Base-by-base conservation (phyloP, 2,888 invertebrate genomes). In the Hydrotaea cyrtoneurina region DNA sequence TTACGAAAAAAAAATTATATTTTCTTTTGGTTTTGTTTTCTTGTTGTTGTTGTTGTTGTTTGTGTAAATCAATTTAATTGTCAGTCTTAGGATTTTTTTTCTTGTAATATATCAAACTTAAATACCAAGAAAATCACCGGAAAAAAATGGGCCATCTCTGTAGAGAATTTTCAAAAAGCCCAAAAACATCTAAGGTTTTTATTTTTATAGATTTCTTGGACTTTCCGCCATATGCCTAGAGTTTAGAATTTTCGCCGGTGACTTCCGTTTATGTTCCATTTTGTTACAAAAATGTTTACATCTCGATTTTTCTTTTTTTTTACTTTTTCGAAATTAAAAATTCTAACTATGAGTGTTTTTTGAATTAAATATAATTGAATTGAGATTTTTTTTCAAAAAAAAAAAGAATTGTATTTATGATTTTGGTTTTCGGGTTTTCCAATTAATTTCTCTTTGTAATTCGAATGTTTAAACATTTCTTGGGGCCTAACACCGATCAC, bases 41-140 rank as follows among this genome's bases (percentile, higher is more conserved):
- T 59, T 72, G 1, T 50, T 19, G 66, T 36, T 17, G 15, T 57
- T 57, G 39, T 53, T 46, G 15, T 69, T 13, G 55, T 79, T 31
- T 57, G 46, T 76, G 57, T 66, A 53, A 79, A 80, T 78, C 82
- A 80, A 82, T 77, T 80, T 71, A 82, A 85, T 80, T 80, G 72
- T 86, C 85, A 86, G 85, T 85, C 83, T 86, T 80, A 72, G 82
- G 82, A 80, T 82, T 71, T 66, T 31, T 71, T 76, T 73, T 39
- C n/a, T n/a, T n/a, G n/a, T n/a, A n/a, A 36, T 57, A 17, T 55
- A 19, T 55, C 72, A 55, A 55, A 55, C 43, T 19, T 31, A 72
- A 39, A 66, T 11, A 59, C 39, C 11, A 36, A 13, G 55, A 2
- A 66, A 26, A 11, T 36, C n/a, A 66, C 15, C 15, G 0, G 7